A percentile compares a stretch with the other conserved stretches of the same genome.
These are phyloP conservation scores for Enhydra lutris DNA, from an alignment of 2,113 vertebrate species.

Conservation along the genomic window DNA sequence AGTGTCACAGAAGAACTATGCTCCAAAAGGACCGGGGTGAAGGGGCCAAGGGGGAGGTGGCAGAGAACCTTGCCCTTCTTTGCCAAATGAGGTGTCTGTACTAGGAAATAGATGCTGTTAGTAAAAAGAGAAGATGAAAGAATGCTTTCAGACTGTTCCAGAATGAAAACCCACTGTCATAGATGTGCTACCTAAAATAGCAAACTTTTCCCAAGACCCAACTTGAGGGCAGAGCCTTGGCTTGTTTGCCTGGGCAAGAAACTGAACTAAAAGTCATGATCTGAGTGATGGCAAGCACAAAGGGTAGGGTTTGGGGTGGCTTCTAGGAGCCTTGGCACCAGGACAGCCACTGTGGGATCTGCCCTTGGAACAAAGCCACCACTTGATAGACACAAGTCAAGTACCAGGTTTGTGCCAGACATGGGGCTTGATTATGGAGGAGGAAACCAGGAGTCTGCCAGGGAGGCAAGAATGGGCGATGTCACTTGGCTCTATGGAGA, in stretches of 20 bases:
- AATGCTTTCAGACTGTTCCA: background rate
- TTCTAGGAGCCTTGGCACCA: background rate
- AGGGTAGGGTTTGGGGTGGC: background rate
- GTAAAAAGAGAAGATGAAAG: conserved; percentile 13
- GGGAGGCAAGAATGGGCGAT: background rate
- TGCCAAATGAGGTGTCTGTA: background rate
- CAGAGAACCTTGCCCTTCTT: background rate
- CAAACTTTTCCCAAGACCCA: background rate
- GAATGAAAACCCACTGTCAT: background rate
- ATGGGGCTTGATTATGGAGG: background rate
- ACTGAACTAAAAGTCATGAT: background rate
- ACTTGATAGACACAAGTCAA: background rate
- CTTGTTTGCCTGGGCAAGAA: background rate
- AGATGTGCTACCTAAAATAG: background rate
- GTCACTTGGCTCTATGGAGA: background rate
- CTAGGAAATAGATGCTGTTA: background rate
- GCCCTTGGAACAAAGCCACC: background rate
- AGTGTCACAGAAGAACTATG: background rate
- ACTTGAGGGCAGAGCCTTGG: background rate
- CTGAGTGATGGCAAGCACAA: background rate
- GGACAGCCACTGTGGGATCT: background rate
- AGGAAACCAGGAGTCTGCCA: background rate
- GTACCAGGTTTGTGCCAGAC: background rate
- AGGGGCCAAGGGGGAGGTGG: background rate
- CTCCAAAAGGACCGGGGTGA: background rate